Conservation (phyloP, 2,113 vertebrate genomes). For the Dipodomys spectabilis region DNA sequence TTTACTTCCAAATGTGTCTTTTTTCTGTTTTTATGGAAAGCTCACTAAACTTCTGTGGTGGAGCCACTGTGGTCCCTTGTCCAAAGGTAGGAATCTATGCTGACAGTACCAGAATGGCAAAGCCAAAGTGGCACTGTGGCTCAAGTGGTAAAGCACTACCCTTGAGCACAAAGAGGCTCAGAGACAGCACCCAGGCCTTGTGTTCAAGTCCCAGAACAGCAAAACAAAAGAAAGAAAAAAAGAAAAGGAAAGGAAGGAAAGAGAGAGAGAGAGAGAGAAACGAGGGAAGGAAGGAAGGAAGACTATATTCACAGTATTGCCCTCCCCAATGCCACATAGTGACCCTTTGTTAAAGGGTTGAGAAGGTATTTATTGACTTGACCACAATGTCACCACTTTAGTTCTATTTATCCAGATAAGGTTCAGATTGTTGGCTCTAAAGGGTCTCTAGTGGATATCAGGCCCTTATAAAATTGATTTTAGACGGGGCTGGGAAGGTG, state of each 20-base stretch:
- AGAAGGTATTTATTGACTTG: neutral
- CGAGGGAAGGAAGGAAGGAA: too few relatives aligned
- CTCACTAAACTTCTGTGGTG: constrained; percentile 6
- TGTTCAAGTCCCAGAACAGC: too few relatives aligned
- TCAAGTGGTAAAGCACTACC: too few relatives aligned
- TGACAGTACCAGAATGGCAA: neutral
- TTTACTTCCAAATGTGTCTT: neutral
- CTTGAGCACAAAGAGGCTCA: too few relatives aligned
- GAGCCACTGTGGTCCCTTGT: neutral
- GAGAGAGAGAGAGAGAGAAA: too few relatives aligned
- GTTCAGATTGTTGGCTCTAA: neutral
- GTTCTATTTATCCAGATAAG: constrained; percentile 37
- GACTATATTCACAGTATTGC: neutral
- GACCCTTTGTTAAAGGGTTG: neutral
- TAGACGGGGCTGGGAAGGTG: neutral
- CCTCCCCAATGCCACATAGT: neutral
- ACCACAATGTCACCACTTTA: neutral
- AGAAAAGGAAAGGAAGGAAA: too few relatives aligned
- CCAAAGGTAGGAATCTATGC: constrained; percentile 16
- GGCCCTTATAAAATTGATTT: neutral
- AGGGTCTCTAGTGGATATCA: constrained; percentile 1
- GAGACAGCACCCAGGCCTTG: too few relatives aligned
- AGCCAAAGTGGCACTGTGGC: neutral
- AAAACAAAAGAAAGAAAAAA: too few relatives aligned
- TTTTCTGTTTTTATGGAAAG: constrained; percentile 19